Percentiles rank a stretch among this genome's conserved stretches.
phyloP scores from a whole-genome alignment of 1,140 invertebrate species.

The Frieseomelitta varia region DNA sequence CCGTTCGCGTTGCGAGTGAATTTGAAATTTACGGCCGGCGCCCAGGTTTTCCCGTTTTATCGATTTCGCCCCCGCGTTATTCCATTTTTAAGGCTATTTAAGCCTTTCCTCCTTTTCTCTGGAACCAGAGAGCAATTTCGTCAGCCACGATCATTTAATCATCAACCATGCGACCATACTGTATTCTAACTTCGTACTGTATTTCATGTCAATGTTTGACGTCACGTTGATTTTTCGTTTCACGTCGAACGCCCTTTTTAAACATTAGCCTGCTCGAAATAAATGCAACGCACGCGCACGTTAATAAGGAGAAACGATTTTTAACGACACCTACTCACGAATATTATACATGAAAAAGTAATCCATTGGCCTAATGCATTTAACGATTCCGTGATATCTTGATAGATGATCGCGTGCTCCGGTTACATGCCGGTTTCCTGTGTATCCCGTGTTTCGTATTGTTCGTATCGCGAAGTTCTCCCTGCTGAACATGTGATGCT shows the following conservation, averaged over 20 bases:
- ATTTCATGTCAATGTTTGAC: too few relatives aligned
- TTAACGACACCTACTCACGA: not conserved
- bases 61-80: not conserved
- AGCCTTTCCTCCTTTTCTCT: too few relatives aligned
- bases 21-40: not conserved
- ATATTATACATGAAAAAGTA: constrained; percentile 4
- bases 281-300: not conserved
- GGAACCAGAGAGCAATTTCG: not conserved
- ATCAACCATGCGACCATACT: too few relatives aligned
- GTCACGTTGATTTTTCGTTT: too few relatives aligned
- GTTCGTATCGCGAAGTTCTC: not conserved
- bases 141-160: too few relatives aligned
- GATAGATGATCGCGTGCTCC: constrained; percentile 18
- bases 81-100: not conserved
- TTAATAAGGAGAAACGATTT: not conserved
- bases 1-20: not conserved
- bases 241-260: not conserved
- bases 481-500: not conserved
- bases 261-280: not conserved
- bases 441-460: constrained; percentile 7
- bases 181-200: too few relatives aligned
- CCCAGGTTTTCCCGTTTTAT: not conserved
- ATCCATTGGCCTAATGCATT: constrained; percentile 17
- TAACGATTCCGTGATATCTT: constrained; percentile 23
- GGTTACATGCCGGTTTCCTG: not conserved